These are phyloP conservation scores for Eristalinus aeneus DNA, from an alignment of 2,888 invertebrate species.

Conservation along the genomic window DNA sequence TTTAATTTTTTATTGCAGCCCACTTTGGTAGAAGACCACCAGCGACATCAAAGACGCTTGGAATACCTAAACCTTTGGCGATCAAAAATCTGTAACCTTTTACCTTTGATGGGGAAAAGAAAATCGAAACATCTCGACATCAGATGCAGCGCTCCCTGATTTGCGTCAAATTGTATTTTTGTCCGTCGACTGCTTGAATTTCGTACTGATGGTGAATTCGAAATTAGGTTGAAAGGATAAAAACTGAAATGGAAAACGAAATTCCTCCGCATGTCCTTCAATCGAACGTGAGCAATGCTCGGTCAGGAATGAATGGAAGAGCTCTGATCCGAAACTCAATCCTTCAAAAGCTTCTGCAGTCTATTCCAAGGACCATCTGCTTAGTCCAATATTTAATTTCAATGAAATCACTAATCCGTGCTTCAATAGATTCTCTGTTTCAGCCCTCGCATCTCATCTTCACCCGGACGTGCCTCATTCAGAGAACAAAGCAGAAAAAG, in stretches of 20 bases:
- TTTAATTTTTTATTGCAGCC: too few species aligned
- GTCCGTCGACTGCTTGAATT: too few species aligned
- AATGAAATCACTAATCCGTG: neutral
- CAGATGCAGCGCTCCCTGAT: too few species aligned
- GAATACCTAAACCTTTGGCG: too few species aligned
- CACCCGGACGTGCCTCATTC: neutral
- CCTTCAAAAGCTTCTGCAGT: neutral
- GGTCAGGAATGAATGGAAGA: neutral
- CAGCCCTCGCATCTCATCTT: neutral
- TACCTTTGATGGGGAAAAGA: too few species aligned
- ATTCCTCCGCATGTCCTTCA: neutral
- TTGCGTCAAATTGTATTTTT: too few species aligned
- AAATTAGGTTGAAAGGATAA: too few species aligned
- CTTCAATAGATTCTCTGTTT: neutral
- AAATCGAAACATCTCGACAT: too few species aligned
- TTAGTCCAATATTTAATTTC: neutral
- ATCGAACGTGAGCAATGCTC: neutral
- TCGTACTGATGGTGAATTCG: too few species aligned
- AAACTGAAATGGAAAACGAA: neutral
- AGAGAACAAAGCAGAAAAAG: neutral
- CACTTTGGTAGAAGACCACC: too few species aligned
- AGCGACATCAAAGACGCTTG: too few species aligned
- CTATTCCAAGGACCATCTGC: neutral
- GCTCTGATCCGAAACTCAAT: neutral
- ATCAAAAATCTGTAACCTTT: too few species aligned